A percentile compares a stretch with the other conserved stretches of the same genome.
These are phyloP conservation scores for Pammene fasciana DNA, from an alignment of 2,888 invertebrate genomes.

Conservation along the genomic window DNA sequence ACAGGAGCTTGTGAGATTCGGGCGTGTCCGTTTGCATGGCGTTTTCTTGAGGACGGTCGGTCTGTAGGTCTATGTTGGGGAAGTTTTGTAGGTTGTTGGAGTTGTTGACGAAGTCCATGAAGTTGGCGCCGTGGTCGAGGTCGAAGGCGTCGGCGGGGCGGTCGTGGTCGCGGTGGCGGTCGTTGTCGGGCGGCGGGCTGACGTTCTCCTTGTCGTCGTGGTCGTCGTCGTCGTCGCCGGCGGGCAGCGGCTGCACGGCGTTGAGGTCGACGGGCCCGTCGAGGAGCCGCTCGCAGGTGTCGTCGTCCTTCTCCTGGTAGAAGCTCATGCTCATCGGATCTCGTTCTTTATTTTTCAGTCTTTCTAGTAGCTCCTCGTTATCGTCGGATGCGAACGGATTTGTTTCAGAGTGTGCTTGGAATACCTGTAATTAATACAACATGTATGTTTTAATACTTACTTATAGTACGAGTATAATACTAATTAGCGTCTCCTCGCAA, in stretches of 20 bases:
- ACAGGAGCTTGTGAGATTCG: conserved; percentile 78
- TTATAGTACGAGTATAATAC: too few species aligned
- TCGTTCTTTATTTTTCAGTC: conserved; percentile 81
- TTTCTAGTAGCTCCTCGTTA: conserved; percentile 77
- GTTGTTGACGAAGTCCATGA: conserved; percentile 61
- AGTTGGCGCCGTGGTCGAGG: conserved; percentile 60
- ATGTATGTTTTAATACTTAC: neutral
- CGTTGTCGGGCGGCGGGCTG: conserved; percentile 70
- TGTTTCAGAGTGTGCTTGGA: conserved; percentile 74
- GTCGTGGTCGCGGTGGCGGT: conserved; percentile 49
- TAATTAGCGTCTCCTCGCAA: too few species aligned
- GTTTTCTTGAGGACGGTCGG: conserved; percentile 60
- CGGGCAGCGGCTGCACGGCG: conserved; percentile 83
- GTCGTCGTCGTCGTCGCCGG: conserved; percentile 70
- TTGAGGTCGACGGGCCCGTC: conserved; percentile 82
- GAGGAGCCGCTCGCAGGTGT: conserved; percentile 73
- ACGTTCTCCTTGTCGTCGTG: conserved; percentile 70
- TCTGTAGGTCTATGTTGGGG: conserved; percentile 67
- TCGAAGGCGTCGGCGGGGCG: conserved; percentile 46
- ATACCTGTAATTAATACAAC: conserved; percentile 62
- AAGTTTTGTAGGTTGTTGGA: conserved; percentile 62
- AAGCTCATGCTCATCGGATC: conserved; percentile 87
- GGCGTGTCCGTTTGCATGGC: conserved; percentile 75
- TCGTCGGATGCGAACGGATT: conserved; percentile 75
- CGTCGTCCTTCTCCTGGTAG: conserved; percentile 84